phyloP scores from a whole-genome alignment of 2,113 vertebrate species.

The Hemichromis elongatus region DNA sequence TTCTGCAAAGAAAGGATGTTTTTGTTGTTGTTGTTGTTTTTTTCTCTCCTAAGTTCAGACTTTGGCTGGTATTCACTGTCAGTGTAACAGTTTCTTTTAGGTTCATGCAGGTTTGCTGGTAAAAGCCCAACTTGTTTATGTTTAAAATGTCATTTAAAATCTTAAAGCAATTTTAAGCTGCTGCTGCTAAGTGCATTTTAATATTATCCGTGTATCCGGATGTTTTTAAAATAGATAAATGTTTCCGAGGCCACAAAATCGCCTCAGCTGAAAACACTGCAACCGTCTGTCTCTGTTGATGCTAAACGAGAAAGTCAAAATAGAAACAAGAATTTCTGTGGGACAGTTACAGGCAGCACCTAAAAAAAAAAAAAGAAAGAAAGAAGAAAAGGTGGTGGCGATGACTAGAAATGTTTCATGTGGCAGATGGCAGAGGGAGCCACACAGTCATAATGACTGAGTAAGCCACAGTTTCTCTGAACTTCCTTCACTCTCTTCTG shows the following conservation, averaged over 20 bases:
- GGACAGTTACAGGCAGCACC: not conserved
- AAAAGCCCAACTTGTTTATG: not conserved
- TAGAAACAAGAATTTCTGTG: not conserved
- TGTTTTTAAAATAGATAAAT: not conserved
- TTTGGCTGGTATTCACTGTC: not conserved
- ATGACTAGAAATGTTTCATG: conserved; percentile 16
- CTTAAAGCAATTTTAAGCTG: not conserved
- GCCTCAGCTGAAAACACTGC: not conserved
- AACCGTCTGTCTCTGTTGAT: not conserved
- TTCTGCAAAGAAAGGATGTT: not conserved
- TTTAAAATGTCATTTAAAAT: not conserved
- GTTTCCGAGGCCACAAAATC: not conserved
- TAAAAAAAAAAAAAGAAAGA: not conserved
- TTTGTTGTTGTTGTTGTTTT: not conserved
- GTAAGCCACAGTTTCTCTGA: not conserved
- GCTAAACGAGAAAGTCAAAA: not conserved
- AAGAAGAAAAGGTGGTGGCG: not conserved
- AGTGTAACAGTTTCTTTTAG: not conserved
- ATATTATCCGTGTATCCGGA: not conserved
- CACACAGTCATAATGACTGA: conserved; percentile 15
- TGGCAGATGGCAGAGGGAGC: conserved; percentile 41
- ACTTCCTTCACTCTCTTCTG: not conserved
- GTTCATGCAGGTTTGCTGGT: not conserved
- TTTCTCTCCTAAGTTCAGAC: not conserved
- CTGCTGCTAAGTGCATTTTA: not conserved